A percentile compares a stretch with the other conserved stretches of the same genome.
Evolutionary conservation across 2,797 vertebrate genomes (phyloP).

Genomic region (Distichodus sexfasciatus): DNA sequence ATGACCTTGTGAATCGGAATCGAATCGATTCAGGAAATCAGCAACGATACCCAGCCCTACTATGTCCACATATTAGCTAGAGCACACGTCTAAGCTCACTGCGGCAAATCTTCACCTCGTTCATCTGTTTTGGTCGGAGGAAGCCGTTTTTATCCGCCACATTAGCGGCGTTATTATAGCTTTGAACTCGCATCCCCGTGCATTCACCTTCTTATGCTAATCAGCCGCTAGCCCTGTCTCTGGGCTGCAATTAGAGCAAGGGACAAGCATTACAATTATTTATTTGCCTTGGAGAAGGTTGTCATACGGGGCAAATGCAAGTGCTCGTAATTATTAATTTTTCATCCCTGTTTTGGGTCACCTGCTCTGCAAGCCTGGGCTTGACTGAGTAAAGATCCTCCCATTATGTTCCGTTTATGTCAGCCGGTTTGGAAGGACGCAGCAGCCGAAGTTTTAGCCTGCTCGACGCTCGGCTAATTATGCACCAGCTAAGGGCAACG

Average conservation of each 20-base stretch:
- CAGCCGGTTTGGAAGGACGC: neutral
- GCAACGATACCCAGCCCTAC: too few species aligned
- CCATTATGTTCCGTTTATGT: slow-evolving; percentile 38
- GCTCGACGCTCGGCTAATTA: slow-evolving; percentile 6
- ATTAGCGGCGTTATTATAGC: slow-evolving; percentile 29
- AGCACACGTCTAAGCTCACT: too few species aligned
- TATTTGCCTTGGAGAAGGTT: slow-evolving; percentile 63
- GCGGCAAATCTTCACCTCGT: neutral
- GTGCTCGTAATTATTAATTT: slow-evolving; percentile 69
- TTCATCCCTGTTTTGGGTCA: too few species aligned
- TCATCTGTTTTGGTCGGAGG: neutral
- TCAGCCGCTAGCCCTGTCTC: slow-evolving; percentile 56
- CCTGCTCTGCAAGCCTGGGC: too few species aligned
- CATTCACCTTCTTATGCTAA: slow-evolving; percentile 62
- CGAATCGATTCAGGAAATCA: too few species aligned
- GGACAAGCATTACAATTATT: slow-evolving; percentile 66
- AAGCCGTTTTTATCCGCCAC: neutral
- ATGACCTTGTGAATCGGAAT: too few species aligned
- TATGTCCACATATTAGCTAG: too few species aligned
- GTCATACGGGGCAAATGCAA: slow-evolving; percentile 61
- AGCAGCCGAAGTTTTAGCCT: neutral
- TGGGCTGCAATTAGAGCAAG: slow-evolving; percentile 66
- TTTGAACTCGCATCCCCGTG: slow-evolving; percentile 46
- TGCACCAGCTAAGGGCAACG: neutral
- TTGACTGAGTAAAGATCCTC: too few species aligned